Percentiles rank a stretch among this genome's conserved stretches.
phyloP scores from a whole-genome alignment of 2,888 invertebrate species.

The Plemyria rubiginata region DNA sequence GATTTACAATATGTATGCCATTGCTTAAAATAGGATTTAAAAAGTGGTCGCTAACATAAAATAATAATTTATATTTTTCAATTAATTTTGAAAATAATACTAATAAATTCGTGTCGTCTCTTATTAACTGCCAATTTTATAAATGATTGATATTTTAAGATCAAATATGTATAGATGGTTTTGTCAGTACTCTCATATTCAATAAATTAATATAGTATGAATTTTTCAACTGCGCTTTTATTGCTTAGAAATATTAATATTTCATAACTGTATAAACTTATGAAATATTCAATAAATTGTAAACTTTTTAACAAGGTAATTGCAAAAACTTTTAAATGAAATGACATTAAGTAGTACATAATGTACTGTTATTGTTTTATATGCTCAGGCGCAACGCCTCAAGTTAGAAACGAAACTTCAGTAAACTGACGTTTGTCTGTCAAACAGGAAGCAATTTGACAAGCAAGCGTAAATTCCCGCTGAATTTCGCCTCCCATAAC shows the following conservation, averaged over 20 bases:
- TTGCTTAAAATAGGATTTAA: not conserved
- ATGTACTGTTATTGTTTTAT: not conserved
- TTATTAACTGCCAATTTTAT: conserved; percentile 6
- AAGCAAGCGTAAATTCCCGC: too few relatives aligned
- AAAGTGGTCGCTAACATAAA: not conserved
- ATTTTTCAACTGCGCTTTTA: not conserved
- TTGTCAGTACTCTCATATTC: too few relatives aligned
- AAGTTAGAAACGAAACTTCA: too few relatives aligned
- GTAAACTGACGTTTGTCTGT: too few relatives aligned
- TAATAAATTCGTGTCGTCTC: conserved; percentile 41
- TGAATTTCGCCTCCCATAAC: too few relatives aligned
- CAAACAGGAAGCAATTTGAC: too few relatives aligned
- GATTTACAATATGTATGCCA: not conserved
- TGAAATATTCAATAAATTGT: not conserved
- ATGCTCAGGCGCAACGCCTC: not conserved
- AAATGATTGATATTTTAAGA: not conserved
- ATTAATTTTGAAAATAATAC: conserved; percentile 32
- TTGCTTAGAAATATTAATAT: not conserved
- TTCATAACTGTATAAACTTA: not conserved
- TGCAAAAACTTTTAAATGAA: not conserved
- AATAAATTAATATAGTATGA: too few relatives aligned
- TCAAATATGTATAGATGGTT: too few relatives aligned
- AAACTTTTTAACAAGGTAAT: not conserved
- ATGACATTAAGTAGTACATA: too few relatives aligned
- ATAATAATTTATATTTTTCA: conserved; percentile 1